Base-by-base conservation (phyloP, 2,888 invertebrate genomes). In the Stenotaenia linearis region DNA sequence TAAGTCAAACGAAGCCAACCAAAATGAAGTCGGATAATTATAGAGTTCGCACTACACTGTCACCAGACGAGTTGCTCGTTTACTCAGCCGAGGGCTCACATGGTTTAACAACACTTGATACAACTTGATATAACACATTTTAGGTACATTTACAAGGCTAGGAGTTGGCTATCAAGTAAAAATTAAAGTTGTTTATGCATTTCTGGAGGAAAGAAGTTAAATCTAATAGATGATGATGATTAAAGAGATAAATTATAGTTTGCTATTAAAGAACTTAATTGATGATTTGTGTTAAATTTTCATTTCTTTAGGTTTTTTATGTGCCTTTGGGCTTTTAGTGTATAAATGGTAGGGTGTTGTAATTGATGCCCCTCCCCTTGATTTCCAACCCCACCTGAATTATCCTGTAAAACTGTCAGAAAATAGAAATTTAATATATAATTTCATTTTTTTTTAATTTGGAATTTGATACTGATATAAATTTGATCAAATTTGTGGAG, bases 1-100 rank as follows among this genome's bases (percentile, higher is more conserved):
- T 69, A 69, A 69, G 69, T 69, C 69, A 69, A 69, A 69, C 69
- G 69, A 69, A 69, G 69, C 69, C 69, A 69, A 69, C 69, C 69
- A 69, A 69, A 69, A 69, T 69, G 69, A 69, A 69, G 69, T 69
- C 69, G 69, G 69, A 69, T 69, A 69, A 69, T 69, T 69, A 69
- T 69, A 69, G 69, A 69, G 69, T 69, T 69, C 12, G 28, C 28
- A 28, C 69, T 28, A n/a, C 28, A 69, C 69, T 69, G 69, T 69
- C 69, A 69, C 69, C 69, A 69, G 69, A 69, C 23, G 69, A 69
- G 69, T 69, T 69, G 25, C 69, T 69, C 69, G 28, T 28, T 69
- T 69, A 28, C 69, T 69, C 69, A 69, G 15, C 69, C 25, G 69
- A 69, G 69, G 69, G 69, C 69, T 23, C 69, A 69, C 69, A 28